Conservation (phyloP, 1,140 invertebrate genomes). For the Papilio machaon region DNA sequence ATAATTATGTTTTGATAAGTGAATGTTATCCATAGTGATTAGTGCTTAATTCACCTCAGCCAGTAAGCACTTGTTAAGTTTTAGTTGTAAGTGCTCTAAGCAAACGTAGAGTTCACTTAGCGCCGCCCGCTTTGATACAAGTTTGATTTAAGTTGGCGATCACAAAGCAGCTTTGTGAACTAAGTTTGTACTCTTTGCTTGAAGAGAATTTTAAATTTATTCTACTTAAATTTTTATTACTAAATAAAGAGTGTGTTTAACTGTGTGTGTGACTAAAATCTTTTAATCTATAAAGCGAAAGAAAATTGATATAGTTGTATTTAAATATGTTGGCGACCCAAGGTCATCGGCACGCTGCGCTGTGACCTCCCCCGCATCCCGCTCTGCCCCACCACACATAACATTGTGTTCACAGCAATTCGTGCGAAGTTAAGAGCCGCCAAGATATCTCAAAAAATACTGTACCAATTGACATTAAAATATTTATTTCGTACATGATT, state of each 20-base stretch:
- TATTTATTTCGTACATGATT: too few relatives aligned
- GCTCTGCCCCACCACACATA: too few relatives aligned
- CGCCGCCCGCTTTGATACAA: background rate
- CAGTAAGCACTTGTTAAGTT: background rate
- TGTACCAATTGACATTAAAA: too few relatives aligned
- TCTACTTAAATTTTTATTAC: background rate
- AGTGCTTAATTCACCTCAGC: background rate
- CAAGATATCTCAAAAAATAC: too few relatives aligned
- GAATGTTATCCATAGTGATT: background rate
- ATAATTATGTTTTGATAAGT: background rate
- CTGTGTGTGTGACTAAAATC: too few relatives aligned
- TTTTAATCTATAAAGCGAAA: too few relatives aligned
- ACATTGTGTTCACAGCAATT: too few relatives aligned
- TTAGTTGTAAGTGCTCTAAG: slow-evolving; percentile 3
- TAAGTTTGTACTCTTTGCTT: background rate
- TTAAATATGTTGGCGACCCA: too few relatives aligned
- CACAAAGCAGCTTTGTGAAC: background rate
- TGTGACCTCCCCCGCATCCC: too few relatives aligned
- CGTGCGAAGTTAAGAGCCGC: too few relatives aligned
- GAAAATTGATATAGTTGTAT: too few relatives aligned
- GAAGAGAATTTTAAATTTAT: background rate
- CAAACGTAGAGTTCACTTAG: slow-evolving; percentile 7
- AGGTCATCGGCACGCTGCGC: too few relatives aligned
- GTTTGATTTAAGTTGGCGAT: background rate
- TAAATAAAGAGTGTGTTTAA: background rate